Evolutionary conservation across 2,888 invertebrate species (phyloP).

Genomic region (Synanthedon andrenaeformis): DNA sequence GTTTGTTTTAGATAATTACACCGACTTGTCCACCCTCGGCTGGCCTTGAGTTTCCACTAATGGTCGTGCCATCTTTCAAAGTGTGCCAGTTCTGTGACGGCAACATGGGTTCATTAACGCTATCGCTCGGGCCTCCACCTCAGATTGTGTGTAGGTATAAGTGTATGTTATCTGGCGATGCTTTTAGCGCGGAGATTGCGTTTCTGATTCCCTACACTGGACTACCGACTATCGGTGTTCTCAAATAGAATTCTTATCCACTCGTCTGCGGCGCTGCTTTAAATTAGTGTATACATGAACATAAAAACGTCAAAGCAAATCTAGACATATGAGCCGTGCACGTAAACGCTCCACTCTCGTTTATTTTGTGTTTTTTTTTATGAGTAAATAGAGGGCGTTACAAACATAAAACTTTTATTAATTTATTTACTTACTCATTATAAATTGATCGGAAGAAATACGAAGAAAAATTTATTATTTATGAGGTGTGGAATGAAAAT

Average conservation of each 20-base stretch:
- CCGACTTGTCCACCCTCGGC: slow-evolving; percentile 44
- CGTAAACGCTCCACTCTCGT: not conserved
- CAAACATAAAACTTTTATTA: too few relatives aligned
- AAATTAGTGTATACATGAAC: slow-evolving; percentile 11
- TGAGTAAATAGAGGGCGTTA: too few relatives aligned
- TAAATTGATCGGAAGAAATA: too few relatives aligned
- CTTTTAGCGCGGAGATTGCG: slow-evolving; percentile 56
- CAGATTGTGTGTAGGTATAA: slow-evolving; percentile 40
- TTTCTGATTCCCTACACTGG: slow-evolving; percentile 25
- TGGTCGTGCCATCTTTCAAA: slow-evolving; percentile 47
- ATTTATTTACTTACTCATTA: too few relatives aligned
- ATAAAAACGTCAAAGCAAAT: not conserved
- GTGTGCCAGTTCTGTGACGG: slow-evolving; percentile 54
- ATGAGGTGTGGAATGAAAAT: too few relatives aligned
- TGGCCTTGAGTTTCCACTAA: slow-evolving; percentile 49
- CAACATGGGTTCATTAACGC: slow-evolving; percentile 64
- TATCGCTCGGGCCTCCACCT: slow-evolving; percentile 37
- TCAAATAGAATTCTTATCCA: slow-evolving; percentile 33
- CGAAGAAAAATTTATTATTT: too few relatives aligned
- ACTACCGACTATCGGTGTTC: slow-evolving; percentile 15
- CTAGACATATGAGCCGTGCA: not conserved
- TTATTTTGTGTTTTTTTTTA: too few relatives aligned
- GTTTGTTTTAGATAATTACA: slow-evolving; percentile 50
- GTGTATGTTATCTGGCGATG: slow-evolving; percentile 49
- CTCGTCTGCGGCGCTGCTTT: slow-evolving; percentile 7